Evolutionary conservation across 2,888 invertebrate species (phyloP), one percentile per base, ranked within the genome.

Genomic region (Dasysyrphus tricinctus): DNA sequence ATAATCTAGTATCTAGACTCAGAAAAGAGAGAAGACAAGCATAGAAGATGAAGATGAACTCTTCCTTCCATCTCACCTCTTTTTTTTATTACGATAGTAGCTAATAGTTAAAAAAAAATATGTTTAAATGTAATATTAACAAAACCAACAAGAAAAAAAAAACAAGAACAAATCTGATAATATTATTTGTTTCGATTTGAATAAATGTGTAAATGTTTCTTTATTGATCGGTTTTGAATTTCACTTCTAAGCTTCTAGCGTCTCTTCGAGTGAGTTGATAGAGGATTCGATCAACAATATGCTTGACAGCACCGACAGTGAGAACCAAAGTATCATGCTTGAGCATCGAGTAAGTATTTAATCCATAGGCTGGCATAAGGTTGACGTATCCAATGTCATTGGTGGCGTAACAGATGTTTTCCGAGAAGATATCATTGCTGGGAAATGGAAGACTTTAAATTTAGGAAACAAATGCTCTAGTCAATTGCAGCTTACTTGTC

Each of bases 271-370:
- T 94, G 12, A 97, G 92, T 88, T 96, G 95, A 78, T 93, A 94
- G 14, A 98, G 91, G 85, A 98, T 91, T 90, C 95, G 95, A 67
- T 96, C 95, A 93, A 99, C 98, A 88, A 99, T 95, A 90, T 94
- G 94, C 90, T 98, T 96, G 0, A 97, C 95, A 0, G 99, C 98
- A 57, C 95, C 94, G 88, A 96, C 93, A 0, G 98, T 98, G 3
- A 99, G 91, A 6, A 99, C 96, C 11, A 99, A 93, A 0, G 98
- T 99, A 87, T 97, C 96, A 92, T 99, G 97, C 93, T 99, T 99
- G 86, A 99, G 92, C 97, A 99, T 98, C 44, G 98, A 98, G 93
- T 96, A 97, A 0, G 98, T 98, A 93, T 99, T 99, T 16, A 99
- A 94, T 90, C 98, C 97, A 93, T 98, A 99, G 0, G 96, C 96